These are phyloP conservation scores for Moxostoma hubbsi DNA, from an alignment of 2,797 vertebrate species.

Conservation along the genomic window DNA sequence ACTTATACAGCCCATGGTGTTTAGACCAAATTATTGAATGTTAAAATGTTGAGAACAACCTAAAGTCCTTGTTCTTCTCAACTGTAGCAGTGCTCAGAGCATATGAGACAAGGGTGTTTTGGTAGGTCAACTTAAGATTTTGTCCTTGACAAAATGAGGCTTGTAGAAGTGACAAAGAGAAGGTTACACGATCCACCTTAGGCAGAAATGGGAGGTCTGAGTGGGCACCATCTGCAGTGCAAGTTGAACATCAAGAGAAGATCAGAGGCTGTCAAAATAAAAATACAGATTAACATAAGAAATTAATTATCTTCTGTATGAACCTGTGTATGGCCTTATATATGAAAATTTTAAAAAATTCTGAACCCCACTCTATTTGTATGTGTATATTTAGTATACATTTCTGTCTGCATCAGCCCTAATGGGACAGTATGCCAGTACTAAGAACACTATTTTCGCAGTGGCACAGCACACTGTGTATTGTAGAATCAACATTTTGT, in stretches of 20 bases:
- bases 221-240: conserved; percentile 87
- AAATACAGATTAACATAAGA: conserved; percentile 64
- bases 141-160: conserved; percentile 88
- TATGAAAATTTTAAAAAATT: too few relatives aligned
- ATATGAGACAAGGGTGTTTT: conserved; percentile 86
- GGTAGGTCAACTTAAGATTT: conserved; percentile 76
- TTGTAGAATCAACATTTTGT: conserved; percentile 81
- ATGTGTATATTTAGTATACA: conserved; percentile 43
- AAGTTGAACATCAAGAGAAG: conserved; percentile 70
- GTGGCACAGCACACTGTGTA: conserved; percentile 69
- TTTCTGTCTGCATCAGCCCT: conserved; percentile 67
- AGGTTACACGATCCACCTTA: conserved; percentile 89
- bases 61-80: conserved; percentile 2
- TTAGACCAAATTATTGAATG: conserved; percentile 10
- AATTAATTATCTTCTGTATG: conserved; percentile 1
- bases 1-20: not conserved
- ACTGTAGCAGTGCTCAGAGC: conserved; percentile 7
- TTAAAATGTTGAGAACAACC: not conserved
- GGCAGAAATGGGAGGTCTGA: conserved; percentile 89
- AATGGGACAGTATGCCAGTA: conserved; percentile 71
- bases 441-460: conserved; percentile 79
- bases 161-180: conserved; percentile 93
- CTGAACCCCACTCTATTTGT: not conserved
- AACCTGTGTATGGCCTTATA: not conserved
- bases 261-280: conserved; percentile 80